Base-by-base conservation (phyloP, 2,888 invertebrate species). In the Leptinotarsa tumamoca region DNA sequence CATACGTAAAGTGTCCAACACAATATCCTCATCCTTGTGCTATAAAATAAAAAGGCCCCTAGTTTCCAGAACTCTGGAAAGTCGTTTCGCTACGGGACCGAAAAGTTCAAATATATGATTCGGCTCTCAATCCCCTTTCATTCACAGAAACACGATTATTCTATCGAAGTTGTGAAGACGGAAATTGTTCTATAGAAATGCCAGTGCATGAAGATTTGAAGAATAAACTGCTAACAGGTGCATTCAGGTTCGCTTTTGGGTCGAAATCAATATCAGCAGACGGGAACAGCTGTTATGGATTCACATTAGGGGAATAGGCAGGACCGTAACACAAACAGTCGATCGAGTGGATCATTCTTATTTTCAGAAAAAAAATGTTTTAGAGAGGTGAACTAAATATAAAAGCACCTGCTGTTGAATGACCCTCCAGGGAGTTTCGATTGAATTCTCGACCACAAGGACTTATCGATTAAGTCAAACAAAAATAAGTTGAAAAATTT, bases 111-210 rank as follows among this genome's bases (percentile, higher is more conserved):
- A 23, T 43, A 63, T 63, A 63, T 33, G 63, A 17, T 43, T 33
- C n/a, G 33, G 14, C 23, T 27, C 23, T 15, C 23, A 23, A 23
- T 58, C 13, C 4, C 33, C 63, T 27, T 63, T 63, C 63, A 43
- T 63, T 63, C 63, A n/a, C 63, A 63, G 63, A 63, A 63, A 63
- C 63, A 63, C 63, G 63, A 63, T 63, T 63, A 63, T 63, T 63
- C 63, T 43, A 33, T 63, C 43, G n/a, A 33, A 63, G n/a, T 33
- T 63, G 63, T 7, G n/a, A 33, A 63, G 63, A 1, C 27, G 63
- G 63, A 43, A 18, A 33, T 63, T 33, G 33, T 63, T 58, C 58
- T 23, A 21, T 58, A 58, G 58, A 58, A 58, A 58, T 23, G 23
- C 17, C 58, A 23, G 21, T 14, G 23, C 13, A 58, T 58, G 58